phyloP scores from a whole-genome alignment of 2,113 vertebrate genomes.

The Malurus cyaneus region DNA sequence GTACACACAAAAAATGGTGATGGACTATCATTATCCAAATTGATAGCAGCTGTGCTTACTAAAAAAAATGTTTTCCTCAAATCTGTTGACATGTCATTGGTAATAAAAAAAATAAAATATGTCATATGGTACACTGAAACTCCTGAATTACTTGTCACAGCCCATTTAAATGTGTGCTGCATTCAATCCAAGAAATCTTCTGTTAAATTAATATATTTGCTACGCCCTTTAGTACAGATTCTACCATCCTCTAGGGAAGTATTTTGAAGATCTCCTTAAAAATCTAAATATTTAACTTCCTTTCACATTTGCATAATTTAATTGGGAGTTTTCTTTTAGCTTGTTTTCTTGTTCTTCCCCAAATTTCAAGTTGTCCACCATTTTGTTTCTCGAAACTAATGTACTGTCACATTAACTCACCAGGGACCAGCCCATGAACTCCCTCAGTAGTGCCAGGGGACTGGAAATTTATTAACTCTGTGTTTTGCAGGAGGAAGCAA shows the following conservation, averaged over 20 bases:
- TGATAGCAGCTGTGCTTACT: constrained; percentile 79
- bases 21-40: constrained; percentile 77
- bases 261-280: constrained; percentile 28
- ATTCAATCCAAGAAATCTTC: constrained; percentile 23
- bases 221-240: background rate
- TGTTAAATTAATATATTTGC: constrained; percentile 24
- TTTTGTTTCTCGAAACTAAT: background rate
- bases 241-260: background rate
- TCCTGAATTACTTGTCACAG: constrained; percentile 48
- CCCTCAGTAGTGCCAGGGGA: background rate
- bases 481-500: background rate
- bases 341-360: background rate
- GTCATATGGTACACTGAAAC: constrained; percentile 36
- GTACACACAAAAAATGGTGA: constrained; percentile 65
- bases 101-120: constrained; percentile 58
- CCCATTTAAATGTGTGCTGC: constrained; percentile 26
- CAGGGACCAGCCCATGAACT: background rate
- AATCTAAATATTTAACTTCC: constrained; percentile 52
- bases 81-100: constrained; percentile 67
- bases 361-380: background rate
- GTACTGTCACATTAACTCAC: background rate
- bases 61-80: constrained; percentile 63
- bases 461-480: background rate
- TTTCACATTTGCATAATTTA: constrained; percentile 9
- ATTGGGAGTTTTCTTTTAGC: background rate